Evolutionary conservation across 2,113 vertebrate genomes (phyloP), one percentile per base, ranked within the genome.

Genomic region (Donacobius atricapilla): DNA sequence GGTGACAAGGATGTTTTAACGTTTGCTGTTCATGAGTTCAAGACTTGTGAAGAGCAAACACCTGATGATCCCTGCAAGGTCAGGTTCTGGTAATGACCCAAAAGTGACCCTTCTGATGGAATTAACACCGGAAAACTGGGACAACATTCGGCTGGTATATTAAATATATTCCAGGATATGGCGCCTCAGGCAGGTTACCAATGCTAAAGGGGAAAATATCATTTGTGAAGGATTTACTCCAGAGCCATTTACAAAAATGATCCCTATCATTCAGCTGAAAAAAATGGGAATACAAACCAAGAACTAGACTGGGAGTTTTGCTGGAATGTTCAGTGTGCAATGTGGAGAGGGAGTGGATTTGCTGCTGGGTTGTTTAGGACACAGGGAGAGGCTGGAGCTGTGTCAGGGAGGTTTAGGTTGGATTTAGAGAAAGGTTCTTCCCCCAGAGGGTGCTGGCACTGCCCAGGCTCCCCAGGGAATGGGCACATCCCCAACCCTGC

Each of bases 371-470:
- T 60, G 35, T 50, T 80, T 3, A 16, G 57, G 21, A 33, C 22
- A 12, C 9, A 23, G 45, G 63, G 48, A 71, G 5, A 0, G 4
- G 48, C 35, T 56, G 50, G 13, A 35, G 48, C 28, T 70, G 56
- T 0, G 20, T 2, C 47, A 54, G 47, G 14, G 2, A 63, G 63
- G 45, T 0, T 40, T 1, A 6, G 73, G 47, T 1, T 61, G 73
- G 48, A 45, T 2, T 11, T 10, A 40, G 65, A 33, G 21, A 30
- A n/a, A 47, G 47, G 47, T 7, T 50, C 31, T 1, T 57, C 30
- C 3, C 2, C 27, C 53, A 53, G 54, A 77, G n/a, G n/a, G n/a
- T n/a, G n/a, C n/a, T n/a, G n/a, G n/a, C n/a, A n/a, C n/a, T n/a
- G n/a, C 24, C 12, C 60, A 47, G 63, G 45, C 63, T 58, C 9